Evolutionary conservation across 2,888 invertebrate species (phyloP).

Genomic region (Sphecodes monilicornis): DNA sequence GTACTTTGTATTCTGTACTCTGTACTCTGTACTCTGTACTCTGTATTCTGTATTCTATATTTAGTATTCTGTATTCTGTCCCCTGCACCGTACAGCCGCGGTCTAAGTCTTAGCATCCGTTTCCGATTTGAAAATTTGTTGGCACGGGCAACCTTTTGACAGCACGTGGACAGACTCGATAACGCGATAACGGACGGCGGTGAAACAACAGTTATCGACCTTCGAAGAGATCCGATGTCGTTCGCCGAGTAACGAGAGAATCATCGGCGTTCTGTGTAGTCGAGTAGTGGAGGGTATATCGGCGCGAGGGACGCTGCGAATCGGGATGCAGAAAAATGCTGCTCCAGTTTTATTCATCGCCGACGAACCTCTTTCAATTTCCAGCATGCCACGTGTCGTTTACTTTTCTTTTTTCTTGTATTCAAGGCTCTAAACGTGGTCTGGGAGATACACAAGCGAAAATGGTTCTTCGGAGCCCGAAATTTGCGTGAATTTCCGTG

Average conservation of each 20-base stretch:
- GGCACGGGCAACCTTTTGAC: slow-evolving; percentile 1
- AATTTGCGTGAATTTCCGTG: background rate
- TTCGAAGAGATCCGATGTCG: background rate
- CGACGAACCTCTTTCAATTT: background rate
- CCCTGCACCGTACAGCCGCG: background rate
- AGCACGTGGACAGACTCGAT: slow-evolving; percentile 5
- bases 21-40: background rate
- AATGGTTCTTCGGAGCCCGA: background rate
- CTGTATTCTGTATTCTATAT: no score
- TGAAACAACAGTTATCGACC: slow-evolving; percentile 2
- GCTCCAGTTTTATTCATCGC: slow-evolving; percentile 8
- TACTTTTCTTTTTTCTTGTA: slow-evolving; percentile 10
- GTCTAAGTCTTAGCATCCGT: background rate
- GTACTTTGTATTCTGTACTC: background rate
- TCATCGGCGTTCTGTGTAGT: background rate
- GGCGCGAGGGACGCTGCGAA: background rate
- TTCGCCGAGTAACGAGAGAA: slow-evolving; percentile 2
- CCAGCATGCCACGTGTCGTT: slow-evolving; percentile 1
- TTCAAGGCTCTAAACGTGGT: background rate
- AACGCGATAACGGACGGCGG: background rate
- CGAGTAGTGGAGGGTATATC: background rate
- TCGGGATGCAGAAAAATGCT: slow-evolving; percentile 8
- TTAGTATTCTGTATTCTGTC: no score
- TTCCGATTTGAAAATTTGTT: slow-evolving; percentile 6
- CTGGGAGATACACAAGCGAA: background rate